Base-by-base conservation (phyloP, 2,888 invertebrate species). In the Pristionchus mayeri region DNA sequence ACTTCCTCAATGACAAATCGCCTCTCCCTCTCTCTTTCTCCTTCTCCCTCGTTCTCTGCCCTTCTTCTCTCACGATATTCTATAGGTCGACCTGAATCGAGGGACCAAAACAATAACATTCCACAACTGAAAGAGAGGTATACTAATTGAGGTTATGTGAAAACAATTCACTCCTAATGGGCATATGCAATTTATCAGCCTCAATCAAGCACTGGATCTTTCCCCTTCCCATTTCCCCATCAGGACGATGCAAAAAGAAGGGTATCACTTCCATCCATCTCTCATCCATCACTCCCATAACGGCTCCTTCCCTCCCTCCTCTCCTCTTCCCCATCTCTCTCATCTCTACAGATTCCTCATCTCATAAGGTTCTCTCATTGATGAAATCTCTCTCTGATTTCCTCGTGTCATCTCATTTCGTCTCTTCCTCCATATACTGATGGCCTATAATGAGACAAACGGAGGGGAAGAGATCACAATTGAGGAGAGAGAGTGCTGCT, bases 1-100 rank as follows among this genome's bases (percentile, higher is more conserved):
- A 75, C 75, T 75, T 48, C 75, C 48, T 60, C 34, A 75, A 75
- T 75, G 75, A 75, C 75, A 75, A 75, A 75, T 75, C 75, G 21
- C 75, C 75, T 11, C 27, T 75, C 34, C 0, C 71, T 44, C 71
- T 40, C 18, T n/a, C 9, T 24, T 44, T 24, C 24, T 3, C 40
- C 2, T 7, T 40, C 37, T 71, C 71, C 24, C 71, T 40, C 24
- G 40, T 21, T n/a, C 44, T 34, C 24, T 75, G 34, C 44, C 75
- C 44, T 34, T 21, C 48, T 37, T 13, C 44, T 37, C 67, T 67
- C 67, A 67, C 67, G 7, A 67, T 67, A 67, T 67, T 67, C 37
- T 21, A 67, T 37, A 34, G 37, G 37, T 37, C 21, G 67, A 13
- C 7, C 18, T 13, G 37, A 67, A 37, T 67, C 37, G 67, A 37